A percentile compares a stretch with the other conserved stretches of the same genome.
Evolutionary conservation across 2,797 vertebrate species (phyloP).

Genomic region (Oryzias dopingdopingensis): DNA sequence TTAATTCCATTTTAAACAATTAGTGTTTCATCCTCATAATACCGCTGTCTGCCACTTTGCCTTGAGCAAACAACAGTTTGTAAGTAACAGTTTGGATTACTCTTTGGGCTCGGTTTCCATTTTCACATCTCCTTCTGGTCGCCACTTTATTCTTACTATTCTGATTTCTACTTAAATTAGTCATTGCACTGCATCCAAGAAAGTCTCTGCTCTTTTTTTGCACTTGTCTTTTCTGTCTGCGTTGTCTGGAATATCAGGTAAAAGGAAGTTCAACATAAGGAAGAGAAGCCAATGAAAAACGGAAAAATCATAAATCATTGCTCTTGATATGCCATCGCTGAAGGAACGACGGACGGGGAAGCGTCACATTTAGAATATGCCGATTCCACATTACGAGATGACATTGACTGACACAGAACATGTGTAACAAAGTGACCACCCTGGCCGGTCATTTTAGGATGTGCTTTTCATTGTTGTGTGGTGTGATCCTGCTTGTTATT

Average conservation of each 20-base stretch:
- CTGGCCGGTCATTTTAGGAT: conserved; percentile 46
- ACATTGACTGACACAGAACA: conserved; percentile 51
- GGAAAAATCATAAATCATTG: conserved; percentile 36
- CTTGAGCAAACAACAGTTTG: conserved; percentile 18
- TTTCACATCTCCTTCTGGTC: conserved; percentile 22
- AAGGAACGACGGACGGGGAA: conserved; percentile 34
- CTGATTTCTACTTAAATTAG: conserved; percentile 11
- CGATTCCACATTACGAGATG: conserved; percentile 41
- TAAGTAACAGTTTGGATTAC: neutral
- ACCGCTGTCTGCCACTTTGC: conserved; percentile 13
- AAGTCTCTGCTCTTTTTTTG: conserved; percentile 15
- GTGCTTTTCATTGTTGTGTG: conserved; percentile 47
- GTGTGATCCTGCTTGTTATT: conserved; percentile 59
- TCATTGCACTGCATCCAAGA: conserved; percentile 11
- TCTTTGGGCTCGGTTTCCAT: conserved; percentile 19
- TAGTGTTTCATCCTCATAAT: conserved; percentile 5
- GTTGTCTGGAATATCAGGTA: conserved; percentile 30
- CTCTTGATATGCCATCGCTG: conserved; percentile 50
- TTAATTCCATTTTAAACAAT: conserved; percentile 10
- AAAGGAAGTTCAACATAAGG: conserved; percentile 33
- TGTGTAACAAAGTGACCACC: conserved; percentile 46
- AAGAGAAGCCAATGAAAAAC: neutral
- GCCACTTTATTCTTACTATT: conserved; percentile 15
- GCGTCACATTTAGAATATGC: conserved; percentile 41
- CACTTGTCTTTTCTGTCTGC: conserved; percentile 30